Base-by-base conservation (phyloP, 2,113 vertebrate genomes). In the Tragelaphus buxtoni region DNA sequence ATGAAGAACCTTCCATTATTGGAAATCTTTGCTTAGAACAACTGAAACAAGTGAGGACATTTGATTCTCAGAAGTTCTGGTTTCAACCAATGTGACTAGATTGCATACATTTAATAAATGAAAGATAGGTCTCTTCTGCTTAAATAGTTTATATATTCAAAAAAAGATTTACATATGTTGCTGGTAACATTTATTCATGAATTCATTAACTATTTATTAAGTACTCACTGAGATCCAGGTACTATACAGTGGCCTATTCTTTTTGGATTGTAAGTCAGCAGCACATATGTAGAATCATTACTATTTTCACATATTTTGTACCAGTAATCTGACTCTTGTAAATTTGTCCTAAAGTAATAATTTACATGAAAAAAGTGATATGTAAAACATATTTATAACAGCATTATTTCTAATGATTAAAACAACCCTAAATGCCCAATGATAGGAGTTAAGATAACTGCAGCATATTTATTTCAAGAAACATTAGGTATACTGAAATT, bases 201-300 rank as follows among this genome's bases (percentile, higher is more conserved):
- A 88, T 72, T 88, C 95, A 95, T 98, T 97, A 97, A 97, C 96
- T 82, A 96, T 97, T 96, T 97, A 97, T 93, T 89, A 88, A 97
- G 72, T 32, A 96, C 47, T 72, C 89, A 90, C 45, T 81, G 91
- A 91, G 35, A 82, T 85, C 16, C 2, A 22, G 58, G 61, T 96
- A 92, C 39, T 86, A 14, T 47, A 85, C 49, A 51, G 35, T 80
- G 39, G 69, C 51, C 39, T 63, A 47, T 77, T n/a, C 69, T 96
- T 95, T 86, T 83, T 79, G 53, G 80, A 83, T 85, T 93, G n/a
- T 87, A 97, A 91, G 88, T 97, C 79, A 95, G 63, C 55, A 91
- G 39, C 24, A 77, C 28, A 81, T 88, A 90, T 92, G 93, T 87
- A 96, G 87, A 96, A 56, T 63, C 53, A 47, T 74, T 92, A 84